Conservation (phyloP, 2,113 vertebrate species). For the Dromas ardeola region DNA sequence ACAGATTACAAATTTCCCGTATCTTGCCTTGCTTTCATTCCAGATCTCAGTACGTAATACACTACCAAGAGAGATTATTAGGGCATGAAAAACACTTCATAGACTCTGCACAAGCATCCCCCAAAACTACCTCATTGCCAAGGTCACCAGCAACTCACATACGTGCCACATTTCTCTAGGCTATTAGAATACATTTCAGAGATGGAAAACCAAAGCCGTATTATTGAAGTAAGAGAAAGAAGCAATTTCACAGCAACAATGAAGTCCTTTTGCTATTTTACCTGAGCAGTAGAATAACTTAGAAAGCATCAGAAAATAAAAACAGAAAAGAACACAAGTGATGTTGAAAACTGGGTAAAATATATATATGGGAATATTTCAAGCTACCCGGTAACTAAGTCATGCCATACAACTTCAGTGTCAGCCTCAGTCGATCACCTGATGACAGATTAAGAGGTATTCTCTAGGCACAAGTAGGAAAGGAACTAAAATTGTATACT, state of each 20-base stretch:
- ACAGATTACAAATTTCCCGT: neutral
- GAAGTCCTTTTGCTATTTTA: neutral
- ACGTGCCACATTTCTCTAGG: neutral
- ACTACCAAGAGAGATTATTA: neutral
- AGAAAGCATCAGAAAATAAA: neutral
- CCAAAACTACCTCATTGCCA: neutral
- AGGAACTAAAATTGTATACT: neutral
- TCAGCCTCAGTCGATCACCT: neutral
- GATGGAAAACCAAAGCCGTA: neutral
- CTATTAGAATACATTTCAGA: neutral
- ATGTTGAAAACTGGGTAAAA: neutral
- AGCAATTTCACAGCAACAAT: neutral
- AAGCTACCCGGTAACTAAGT: neutral
- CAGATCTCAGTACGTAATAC: neutral
- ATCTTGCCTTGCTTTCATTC: neutral
- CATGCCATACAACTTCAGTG: accelerated
- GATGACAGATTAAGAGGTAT: too few relatives aligned
- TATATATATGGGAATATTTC: neutral
- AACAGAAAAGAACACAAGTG: neutral
- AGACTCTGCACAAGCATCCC: neutral
- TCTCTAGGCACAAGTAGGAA: accelerated
- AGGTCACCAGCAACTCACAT: accelerated
- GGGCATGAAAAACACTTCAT: neutral
- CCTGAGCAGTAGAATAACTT: neutral
- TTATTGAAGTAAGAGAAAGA: neutral